A percentile compares a stretch with the other conserved stretches of the same genome.
phyloP scores from a whole-genome alignment of 2,888 invertebrate genomes.

The Dioctria linearis region DNA sequence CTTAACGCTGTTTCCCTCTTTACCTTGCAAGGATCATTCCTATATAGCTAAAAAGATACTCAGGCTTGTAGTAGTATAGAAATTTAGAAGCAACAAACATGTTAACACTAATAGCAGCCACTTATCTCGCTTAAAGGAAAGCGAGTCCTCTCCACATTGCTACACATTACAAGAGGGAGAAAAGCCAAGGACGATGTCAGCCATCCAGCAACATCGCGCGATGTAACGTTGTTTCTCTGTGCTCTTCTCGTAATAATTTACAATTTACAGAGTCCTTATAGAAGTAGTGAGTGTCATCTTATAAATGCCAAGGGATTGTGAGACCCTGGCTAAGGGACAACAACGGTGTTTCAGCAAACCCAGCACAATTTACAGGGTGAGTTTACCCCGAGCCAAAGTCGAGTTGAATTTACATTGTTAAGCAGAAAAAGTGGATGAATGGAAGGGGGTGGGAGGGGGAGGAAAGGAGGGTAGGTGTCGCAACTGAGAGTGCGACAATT shows the following conservation, averaged over 20 bases:
- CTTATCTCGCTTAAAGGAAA: constrained; percentile 13
- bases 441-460: neutral
- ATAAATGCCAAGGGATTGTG: constrained; percentile 4
- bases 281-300: constrained; percentile 8
- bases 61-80: neutral
- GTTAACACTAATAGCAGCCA: constrained; percentile 21
- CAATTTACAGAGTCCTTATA: constrained; percentile 35
- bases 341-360: neutral
- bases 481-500: constrained; percentile 30
- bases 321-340: neutral
- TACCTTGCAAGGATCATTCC: no score
- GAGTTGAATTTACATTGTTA: no score
- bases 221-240: neutral
- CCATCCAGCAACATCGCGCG: neutral
- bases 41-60: no score
- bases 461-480: neutral
- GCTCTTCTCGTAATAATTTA: constrained; percentile 26
- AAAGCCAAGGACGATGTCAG: constrained; percentile 28
- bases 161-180: neutral
- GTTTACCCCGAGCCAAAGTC: neutral
- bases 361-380: neutral
- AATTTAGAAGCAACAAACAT: constrained; percentile 41
- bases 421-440: neutral
- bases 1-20: neutral
- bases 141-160: constrained; percentile 2